These are phyloP conservation scores for Vulpes lagopus DNA, from an alignment of 2,113 vertebrate genomes.

Conservation along the genomic window DNA sequence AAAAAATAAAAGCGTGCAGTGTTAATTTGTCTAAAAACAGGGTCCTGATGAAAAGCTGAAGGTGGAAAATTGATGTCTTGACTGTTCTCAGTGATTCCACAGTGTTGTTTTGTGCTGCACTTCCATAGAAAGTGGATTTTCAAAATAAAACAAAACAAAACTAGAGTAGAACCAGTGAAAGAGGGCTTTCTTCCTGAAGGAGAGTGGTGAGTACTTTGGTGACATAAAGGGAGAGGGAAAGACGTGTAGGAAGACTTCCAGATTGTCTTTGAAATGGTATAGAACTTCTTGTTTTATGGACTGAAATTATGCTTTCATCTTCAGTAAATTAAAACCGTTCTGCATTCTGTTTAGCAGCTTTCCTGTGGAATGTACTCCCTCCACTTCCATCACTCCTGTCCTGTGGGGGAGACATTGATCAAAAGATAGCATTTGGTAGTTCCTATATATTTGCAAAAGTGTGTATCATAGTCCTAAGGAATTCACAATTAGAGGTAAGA, in stretches of 20 bases:
- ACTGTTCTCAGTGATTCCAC: not conserved
- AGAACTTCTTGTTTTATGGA: slow-evolving; percentile 19
- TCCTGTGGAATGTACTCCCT: not conserved
- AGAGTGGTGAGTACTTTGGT: not conserved
- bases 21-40: slow-evolving; percentile 21
- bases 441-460: not conserved
- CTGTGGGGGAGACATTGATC: not conserved
- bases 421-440: slow-evolving; percentile 13
- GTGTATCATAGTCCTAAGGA: not conserved
- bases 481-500: slow-evolving; percentile 18
- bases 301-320: slow-evolving; percentile 40
- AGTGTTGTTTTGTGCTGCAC: not conserved
- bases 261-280: not conserved
- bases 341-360: not conserved
- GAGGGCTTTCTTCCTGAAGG: not conserved
- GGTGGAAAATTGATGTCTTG: slow-evolving; percentile 25
- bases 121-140: not conserved
- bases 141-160: slow-evolving; percentile 7
- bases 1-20: not conserved
- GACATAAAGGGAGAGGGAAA: not conserved
- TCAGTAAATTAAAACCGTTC: not conserved
- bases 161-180: not conserved
- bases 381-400: not conserved
- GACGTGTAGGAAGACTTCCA: not conserved
- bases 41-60: not conserved